Conservation (phyloP, 2,797 vertebrate genomes). For the Fistularia tabacaria region DNA sequence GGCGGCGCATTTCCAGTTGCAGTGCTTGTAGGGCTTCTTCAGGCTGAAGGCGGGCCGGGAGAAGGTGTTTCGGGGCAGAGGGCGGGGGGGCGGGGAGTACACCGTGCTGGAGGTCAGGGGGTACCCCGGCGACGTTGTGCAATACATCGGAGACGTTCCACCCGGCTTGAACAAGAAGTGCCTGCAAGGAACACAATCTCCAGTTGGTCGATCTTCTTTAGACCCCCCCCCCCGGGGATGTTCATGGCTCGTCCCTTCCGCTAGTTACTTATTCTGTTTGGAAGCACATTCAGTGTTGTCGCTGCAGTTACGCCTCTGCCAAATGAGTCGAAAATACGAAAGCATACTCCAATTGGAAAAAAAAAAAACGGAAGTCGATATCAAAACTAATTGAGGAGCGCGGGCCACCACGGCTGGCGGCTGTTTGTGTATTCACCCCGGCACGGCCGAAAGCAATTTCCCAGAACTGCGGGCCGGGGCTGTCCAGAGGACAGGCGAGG, state of each 20-base stretch:
- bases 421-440: too few relatives aligned
- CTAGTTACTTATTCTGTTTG: conserved; percentile 45
- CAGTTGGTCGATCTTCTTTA: neutral
- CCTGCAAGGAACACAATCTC: conserved; percentile 68
- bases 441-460: too few relatives aligned
- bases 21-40: conserved; percentile 98
- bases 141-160: conserved; percentile 96
- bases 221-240: too few relatives aligned
- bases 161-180: conserved; percentile 99
- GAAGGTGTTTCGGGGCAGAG: conserved; percentile 94
- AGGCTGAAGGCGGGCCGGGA: conserved; percentile 94
- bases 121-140: conserved; percentile 94
- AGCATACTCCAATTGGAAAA: too few relatives aligned
- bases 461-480: too few relatives aligned
- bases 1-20: conserved; percentile 98
- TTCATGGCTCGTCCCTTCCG: conserved; percentile 11
- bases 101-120: conserved; percentile 98
- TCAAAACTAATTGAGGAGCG: too few relatives aligned
- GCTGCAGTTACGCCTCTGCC: too few relatives aligned
- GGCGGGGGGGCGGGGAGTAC: conserved; percentile 95
- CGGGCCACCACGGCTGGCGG: too few relatives aligned
- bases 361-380: too few relatives aligned
- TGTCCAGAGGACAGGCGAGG: too few relatives aligned
- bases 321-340: too few relatives aligned
- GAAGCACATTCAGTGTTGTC: conserved; percentile 38